Evolutionary conservation across 2,888 invertebrate genomes (phyloP), one percentile per base, ranked within the genome.

Genomic region (Sarcophaga rosellei): DNA sequence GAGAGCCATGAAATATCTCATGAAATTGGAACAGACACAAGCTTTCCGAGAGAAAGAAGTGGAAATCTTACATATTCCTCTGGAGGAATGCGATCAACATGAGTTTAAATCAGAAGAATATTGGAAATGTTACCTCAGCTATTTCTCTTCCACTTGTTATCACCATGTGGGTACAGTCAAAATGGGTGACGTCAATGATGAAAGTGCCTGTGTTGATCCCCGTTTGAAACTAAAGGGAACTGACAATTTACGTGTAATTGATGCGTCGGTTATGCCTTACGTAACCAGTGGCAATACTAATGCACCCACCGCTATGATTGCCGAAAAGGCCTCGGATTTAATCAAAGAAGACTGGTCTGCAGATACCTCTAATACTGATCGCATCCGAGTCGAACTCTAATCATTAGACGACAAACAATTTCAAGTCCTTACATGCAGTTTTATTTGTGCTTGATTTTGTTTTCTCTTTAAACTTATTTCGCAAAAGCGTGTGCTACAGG

Each of bases 281-380:
- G 95, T 96, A 74, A 94, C 95, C 0, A 96, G 96, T 90, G 97
- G 96, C 4, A 97, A 97, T 92, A 96, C 97, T 0, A 97, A 97
- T 91, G 97, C 96, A 0, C 96, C 97, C 0, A 95, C 95, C 0
- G 96, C 97, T 20, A 97, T 97, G 97, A 97, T 97, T 81, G 97
- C 95, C 0, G 97, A 97, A 91, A 97, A 96, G 89, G 96, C 95
- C 0, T 94, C 96, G 3, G 97, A 97, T 66, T 88, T 90, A 8
- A 88, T 90, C 12, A 89, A 86, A 68, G 83, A 89, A 62, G 87
- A 89, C 23, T 90, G 89, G 89, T 35, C 70, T 23, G 12, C 21
- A 53, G 6, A 47, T 25, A 23, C 2, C 0, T 6, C 23, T 57
- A 6, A 57, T n/a, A 1, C 57, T 70, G 4, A 35, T 23, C 1